Evolutionary conservation across 2,888 invertebrate genomes (phyloP), one percentile per base, ranked within the genome.

Genomic region (Apamea anceps): DNA sequence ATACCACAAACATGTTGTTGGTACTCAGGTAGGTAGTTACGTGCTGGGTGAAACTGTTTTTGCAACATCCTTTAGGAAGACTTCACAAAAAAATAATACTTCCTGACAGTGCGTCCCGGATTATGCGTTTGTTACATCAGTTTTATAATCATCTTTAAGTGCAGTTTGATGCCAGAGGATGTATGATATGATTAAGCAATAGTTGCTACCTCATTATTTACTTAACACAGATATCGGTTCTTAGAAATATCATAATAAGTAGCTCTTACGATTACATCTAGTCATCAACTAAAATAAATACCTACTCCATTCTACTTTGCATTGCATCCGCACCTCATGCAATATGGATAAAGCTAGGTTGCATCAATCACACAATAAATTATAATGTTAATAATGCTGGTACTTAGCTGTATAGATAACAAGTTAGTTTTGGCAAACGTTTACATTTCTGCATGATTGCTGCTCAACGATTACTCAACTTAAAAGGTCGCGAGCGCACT

Each of bases 361-460:
- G 84, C 86, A 82, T 72, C 72, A 88, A 86, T 86, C 73, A 72
- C 74, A 71, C 45, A 86, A 81, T 70, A 63, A 54, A 62, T 74
- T 71, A 66, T 72, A 66, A 51, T 65, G 15, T 68, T 67, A 80
- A 68, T 67, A 48, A 66, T 77, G 15, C 51, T 42, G 32, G 48
- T 73, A n/a, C n/a, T n/a, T n/a, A 81, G 60, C 18, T 77, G 72
- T 77, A 72, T 78, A 80, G 75, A 81, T 80, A 75, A 84, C 77
- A 78, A 90, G 88, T 89, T 91, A 84, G 89, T 93, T 95, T 94
- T 93, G 91, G 93, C 92, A 92, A 94, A 93, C 88, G 87, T 91
- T 89, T 89, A 82, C 85, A 89, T 94, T 95, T 95, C 93, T 94
- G 94, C 94, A 91, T 93, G 94, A 95, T 93, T 92, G 93, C 90